Evolutionary conservation across 2,113 vertebrate genomes (phyloP).

Genomic region (Phylloscopus whistleri): DNA sequence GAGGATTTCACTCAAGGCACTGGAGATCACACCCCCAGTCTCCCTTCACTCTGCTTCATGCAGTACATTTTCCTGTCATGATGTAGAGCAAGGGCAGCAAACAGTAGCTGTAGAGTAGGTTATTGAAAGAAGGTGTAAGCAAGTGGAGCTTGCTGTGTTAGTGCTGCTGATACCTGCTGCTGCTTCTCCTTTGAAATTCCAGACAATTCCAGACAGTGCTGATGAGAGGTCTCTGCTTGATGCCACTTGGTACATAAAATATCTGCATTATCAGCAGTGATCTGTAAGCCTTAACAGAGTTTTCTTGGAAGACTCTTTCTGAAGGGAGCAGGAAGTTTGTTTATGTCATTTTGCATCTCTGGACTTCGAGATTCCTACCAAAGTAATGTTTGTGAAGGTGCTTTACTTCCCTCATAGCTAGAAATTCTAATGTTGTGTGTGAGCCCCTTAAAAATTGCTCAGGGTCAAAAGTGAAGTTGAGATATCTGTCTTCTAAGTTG

Average conservation of each 20-base stretch:
- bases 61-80: neutral
- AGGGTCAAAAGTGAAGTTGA: neutral
- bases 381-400: neutral
- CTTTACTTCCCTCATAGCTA: neutral
- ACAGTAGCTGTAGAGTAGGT: neutral
- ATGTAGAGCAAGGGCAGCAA: neutral
- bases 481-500: fast-evolving
- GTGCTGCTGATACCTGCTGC: neutral
- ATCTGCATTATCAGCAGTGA: neutral
- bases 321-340: neutral
- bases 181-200: neutral
- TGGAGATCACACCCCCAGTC: neutral
- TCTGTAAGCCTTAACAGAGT: neutral
- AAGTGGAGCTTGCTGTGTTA: neutral
- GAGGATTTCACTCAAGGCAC: neutral
- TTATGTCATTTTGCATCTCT: neutral
- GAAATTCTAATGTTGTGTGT: neutral
- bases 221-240: neutral
- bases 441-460: neutral
- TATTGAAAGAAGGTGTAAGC: neutral
- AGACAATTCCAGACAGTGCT: neutral
- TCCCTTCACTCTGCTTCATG: neutral
- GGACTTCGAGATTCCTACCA: neutral
- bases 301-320: neutral
- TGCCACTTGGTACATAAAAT: neutral